Base-by-base conservation (phyloP, 2,113 vertebrate genomes). In the Telmatochromis brachygnathus region DNA sequence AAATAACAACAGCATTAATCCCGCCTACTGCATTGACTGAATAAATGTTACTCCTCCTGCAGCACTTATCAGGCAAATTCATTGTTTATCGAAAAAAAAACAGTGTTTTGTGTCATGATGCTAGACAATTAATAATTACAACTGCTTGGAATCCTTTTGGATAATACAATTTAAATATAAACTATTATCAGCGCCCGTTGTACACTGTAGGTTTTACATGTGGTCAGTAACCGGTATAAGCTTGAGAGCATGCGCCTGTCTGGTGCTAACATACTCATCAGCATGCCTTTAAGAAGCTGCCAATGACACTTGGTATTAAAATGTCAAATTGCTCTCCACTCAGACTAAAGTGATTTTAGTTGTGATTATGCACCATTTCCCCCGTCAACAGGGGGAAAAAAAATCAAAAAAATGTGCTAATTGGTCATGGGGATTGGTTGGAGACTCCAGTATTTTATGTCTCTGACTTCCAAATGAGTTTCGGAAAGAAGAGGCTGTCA, bases 391-490 rank as follows among this genome's bases (percentile, higher is more conserved):
- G 84, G 87, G 56, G 26, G 0, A 0, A 85, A 81, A 88, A 90
- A 91, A 91, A 87, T 92, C 42, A 91, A 93, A 92, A 65, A 94
- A 94, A 91, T 85, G 82, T 89, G 89, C 94, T 96, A 96, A 96
- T 96, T 96, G 94, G 93, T 95, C 91, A 92, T 89, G 92, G 94
- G 94, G 91, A 94, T 96, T 95, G 94, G 93, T 93, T 87, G 91
- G 87, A 94, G 93, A 94, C 93, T 94, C 92, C 82, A 88, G 93
- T 93, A 85, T 94, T 96, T 92, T 92, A 93, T 94, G 95, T 95
- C 89, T 92, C 89, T 92, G 94, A 93, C 94, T 96, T 93, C 94
- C 87, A 96, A 95, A 96, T 95, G 91, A 95, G 94, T 95, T 95
- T 93, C n/a, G 89, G 88, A 94, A 92, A 92, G 86, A 87, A 89